These are phyloP conservation scores for Cremastobaeus sp. DNA, from an alignment of 2,888 invertebrate genomes.

Conservation along the genomic window DNA sequence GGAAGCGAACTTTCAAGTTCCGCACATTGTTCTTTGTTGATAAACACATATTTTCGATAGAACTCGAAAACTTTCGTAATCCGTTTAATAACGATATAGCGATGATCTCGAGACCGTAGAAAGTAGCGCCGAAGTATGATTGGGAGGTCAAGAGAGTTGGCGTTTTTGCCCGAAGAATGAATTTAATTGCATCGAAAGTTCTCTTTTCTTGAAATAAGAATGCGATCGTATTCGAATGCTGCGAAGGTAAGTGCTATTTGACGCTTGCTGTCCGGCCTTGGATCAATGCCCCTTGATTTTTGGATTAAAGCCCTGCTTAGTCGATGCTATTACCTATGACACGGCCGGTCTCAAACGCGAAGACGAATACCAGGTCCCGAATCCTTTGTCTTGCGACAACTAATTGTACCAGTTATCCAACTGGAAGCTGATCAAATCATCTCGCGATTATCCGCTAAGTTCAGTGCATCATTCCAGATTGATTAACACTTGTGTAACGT, in stretches of 20 bases:
- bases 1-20: slow-evolving; percentile 30
- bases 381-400: slow-evolving; percentile 57
- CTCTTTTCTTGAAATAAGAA: no score
- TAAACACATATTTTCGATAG: slow-evolving; percentile 38
- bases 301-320: not conserved
- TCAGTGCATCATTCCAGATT: slow-evolving; percentile 58
- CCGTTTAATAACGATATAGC: slow-evolving; percentile 23
- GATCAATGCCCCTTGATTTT: no score
- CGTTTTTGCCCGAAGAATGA: no score
- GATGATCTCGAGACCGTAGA: slow-evolving; percentile 1
- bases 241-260: not conserved
- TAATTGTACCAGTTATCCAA: slow-evolving; percentile 55
- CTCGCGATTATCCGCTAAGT: slow-evolving; percentile 61
- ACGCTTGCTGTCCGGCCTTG: not conserved
- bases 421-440: slow-evolving; percentile 61
- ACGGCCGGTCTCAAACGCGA: slow-evolving; percentile 2
- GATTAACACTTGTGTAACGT: slow-evolving; percentile 62
- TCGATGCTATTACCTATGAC: slow-evolving; percentile 16
- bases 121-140: no score
- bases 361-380: slow-evolving; percentile 17
- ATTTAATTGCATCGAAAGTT: no score
- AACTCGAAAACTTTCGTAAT: slow-evolving; percentile 27
- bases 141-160: no score
- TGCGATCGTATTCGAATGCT: no score
- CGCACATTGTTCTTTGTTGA: slow-evolving; percentile 40